Conservation (phyloP, 2,888 invertebrate genomes). For the Palloptera scutellata region DNA sequence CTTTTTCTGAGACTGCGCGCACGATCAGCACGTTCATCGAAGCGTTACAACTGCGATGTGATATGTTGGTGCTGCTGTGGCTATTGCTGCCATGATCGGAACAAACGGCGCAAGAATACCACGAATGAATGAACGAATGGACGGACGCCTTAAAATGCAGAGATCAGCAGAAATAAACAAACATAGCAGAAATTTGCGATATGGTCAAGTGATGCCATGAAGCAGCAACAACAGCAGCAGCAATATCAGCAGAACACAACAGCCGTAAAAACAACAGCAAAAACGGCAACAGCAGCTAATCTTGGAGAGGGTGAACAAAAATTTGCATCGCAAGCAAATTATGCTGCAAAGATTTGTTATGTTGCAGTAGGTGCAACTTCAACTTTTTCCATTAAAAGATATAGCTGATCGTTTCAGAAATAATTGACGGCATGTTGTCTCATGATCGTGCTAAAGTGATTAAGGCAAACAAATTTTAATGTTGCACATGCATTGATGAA, state of each 20-base stretch:
- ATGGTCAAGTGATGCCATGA: constrained; percentile 20
- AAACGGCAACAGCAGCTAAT: not conserved
- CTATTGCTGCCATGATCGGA: constrained; percentile 27
- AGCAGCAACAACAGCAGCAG: not conserved
- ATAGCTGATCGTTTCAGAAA: constrained; percentile 45
- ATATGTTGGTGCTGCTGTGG: constrained; percentile 60
- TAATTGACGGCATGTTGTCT: constrained; percentile 62
- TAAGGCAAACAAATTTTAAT: constrained; percentile 38
- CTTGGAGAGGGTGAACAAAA: constrained; percentile 23
- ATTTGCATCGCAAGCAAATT: not conserved
- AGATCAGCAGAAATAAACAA: constrained; percentile 29
- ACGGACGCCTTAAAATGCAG: constrained; percentile 16
- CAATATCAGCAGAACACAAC: not conserved
- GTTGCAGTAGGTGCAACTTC: constrained; percentile 36
- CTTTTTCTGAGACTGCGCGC: constrained; percentile 36
- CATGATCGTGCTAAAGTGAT: constrained; percentile 60
- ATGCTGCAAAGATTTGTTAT: constrained; percentile 11
- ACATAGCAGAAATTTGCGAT: constrained; percentile 28
- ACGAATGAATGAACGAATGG: constrained; percentile 33
- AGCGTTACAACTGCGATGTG: constrained; percentile 62
- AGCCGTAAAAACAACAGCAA: no score
- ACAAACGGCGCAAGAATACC: constrained; percentile 39
- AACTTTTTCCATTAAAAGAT: constrained; percentile 39
- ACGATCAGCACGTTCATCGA: constrained; percentile 60
- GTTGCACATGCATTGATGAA: no score